Base-by-base conservation (phyloP, 2,888 invertebrate species). In the Poecilus cupreus region DNA sequence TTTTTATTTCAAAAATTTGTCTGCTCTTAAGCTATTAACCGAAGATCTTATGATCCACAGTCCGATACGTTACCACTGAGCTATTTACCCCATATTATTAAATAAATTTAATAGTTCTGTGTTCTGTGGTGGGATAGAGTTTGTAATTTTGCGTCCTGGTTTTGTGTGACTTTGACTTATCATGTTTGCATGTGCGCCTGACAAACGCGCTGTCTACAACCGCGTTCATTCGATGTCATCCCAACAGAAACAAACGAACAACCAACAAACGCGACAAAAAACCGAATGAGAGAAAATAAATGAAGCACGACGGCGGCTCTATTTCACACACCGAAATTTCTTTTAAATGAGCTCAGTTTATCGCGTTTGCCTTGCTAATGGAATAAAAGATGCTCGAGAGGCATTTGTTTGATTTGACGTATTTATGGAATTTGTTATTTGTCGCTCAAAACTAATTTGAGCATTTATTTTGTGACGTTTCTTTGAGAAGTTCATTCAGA, bases 201-300 rank as follows among this genome's bases (percentile, higher is more conserved):
- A 74, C 74, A 74, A 74, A 74, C 74, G 46, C 72, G 72, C 72
- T 72, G 72, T 72, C 72, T 72, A 49, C 74, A 24, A 70, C 22
- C 43, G 20, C 18, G 18, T 54, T 54, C 54, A 11, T 18, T 54
- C 54, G 72, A 32, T 16, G 18, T n/a, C 39, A 22, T 8, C 24
- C 22, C 24, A 46, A 11, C 13, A 39, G 22, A 74, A 74, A 74
- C 49, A 74, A 70, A 74, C 46, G 8, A 60, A 57, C 22, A 60
- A 74, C 46, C 16, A 60, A 57, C 22, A 60, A 60, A 60, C 54
- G 11, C 57, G 57, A 18, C 57, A 54, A 54, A 54, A 18, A 54
- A 54, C 54, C 2, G 20, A 57, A 60, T 24, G 60, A 24, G 60
- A 60, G 60, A 60, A 76, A 76, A 76, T 76, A 76, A 76, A 76